Base-by-base conservation (phyloP, 2,888 invertebrate species). In the Metacarcinus magister region DNA sequence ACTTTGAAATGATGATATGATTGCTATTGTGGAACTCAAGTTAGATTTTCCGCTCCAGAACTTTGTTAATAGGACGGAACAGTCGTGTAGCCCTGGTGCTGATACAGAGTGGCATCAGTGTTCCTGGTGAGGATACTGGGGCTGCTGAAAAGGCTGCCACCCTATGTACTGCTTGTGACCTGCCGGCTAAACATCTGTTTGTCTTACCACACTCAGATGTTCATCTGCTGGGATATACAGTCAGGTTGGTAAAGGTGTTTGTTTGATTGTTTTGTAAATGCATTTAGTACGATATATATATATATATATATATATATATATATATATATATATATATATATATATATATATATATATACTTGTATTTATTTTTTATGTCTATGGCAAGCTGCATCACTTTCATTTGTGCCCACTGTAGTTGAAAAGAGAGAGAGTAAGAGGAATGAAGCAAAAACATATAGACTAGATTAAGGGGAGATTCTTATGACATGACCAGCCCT, bases 111-210 rank as follows among this genome's bases (percentile, higher is more conserved):
- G 95, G 97, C 96, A 98, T 99, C 2, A 99, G 99, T 93, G 98
- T 98, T 94, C 98, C 98, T 10, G 98, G 98, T 1, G 98, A 98
- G 0, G 99, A 99, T 97, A 98, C 98, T 97, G 98, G 99, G 90
- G 99, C 99, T 0, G 98, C 99, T 0, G 99, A 99, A 97, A 98
- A 99, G 97, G 99, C 99, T 0, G 98, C 99, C 82, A 98, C 99
- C 1, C 98, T 99, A 2, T 99, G 99, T 97, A 98, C 98, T 23
- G 98, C 99, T 44, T 99, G 99, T 97, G 99, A 99, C 97, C 98
- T 99, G 97, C 98, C 99, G 97, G 98, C 99, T 10, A 99, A 99
- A 98, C 98, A 99, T 97, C 98, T 99, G 48, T 99, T 99, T 97
- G 99, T 99, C 93, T 98, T 99, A 92, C 99, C 99, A 2, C 97